A percentile compares a stretch with the other conserved stretches of the same genome.
Evolutionary conservation across 2,797 vertebrate species (phyloP).

Genomic region (Epinephelus awoara): DNA sequence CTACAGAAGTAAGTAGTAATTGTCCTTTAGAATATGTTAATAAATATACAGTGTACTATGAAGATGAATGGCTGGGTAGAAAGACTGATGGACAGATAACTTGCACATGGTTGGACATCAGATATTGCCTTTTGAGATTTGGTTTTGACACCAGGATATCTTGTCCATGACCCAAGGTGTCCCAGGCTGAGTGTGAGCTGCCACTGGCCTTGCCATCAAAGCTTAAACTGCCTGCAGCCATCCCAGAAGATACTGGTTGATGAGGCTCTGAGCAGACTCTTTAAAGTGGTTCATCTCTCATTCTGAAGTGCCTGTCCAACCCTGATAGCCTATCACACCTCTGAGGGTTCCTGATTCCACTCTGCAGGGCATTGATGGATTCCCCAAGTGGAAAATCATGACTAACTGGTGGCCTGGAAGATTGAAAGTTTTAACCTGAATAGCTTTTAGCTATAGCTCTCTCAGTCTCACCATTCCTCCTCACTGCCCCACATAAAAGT

Average conservation of each 20-base stretch:
- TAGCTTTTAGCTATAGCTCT: slow-evolving; percentile 11
- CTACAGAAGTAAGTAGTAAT: background rate
- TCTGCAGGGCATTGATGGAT: slow-evolving; percentile 34
- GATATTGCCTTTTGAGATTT: background rate
- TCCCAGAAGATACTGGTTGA: slow-evolving; percentile 36
- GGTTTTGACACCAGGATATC: background rate
- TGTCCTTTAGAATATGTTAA: background rate
- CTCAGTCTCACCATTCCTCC: background rate
- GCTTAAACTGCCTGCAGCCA: slow-evolving; percentile 4
- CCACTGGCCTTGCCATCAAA: slow-evolving; percentile 36
- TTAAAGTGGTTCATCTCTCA: slow-evolving; percentile 41
- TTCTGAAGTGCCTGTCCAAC: slow-evolving; percentile 35
- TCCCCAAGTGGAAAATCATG: slow-evolving; percentile 34
- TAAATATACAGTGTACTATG: background rate
- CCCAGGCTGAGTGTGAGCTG: slow-evolving; percentile 22
- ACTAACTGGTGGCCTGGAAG: slow-evolving; percentile 20
- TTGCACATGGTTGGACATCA: background rate
- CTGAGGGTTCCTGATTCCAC: slow-evolving; percentile 23
- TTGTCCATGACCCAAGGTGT: slow-evolving; percentile 7
- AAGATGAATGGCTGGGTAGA: background rate
- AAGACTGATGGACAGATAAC: background rate
- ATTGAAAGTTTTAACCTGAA: slow-evolving; percentile 26
- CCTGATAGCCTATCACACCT: slow-evolving; percentile 46
- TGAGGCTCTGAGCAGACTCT: slow-evolving; percentile 35
- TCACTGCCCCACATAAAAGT: background rate